Evolutionary conservation across 1,140 invertebrate species (phyloP).

Genomic region (Chionoecetes opilio): DNA sequence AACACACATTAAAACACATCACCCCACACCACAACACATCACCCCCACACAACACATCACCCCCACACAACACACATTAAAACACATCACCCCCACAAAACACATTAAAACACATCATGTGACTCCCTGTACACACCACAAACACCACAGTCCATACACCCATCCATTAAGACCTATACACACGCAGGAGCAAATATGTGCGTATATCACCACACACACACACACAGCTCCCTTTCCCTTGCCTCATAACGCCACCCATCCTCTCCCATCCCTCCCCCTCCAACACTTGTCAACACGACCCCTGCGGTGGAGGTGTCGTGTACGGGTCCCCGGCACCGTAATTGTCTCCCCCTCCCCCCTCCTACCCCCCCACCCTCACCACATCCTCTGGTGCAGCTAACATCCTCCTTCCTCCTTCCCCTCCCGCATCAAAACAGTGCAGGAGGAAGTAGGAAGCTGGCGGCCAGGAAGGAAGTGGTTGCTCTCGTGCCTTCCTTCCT

Average conservation of each 20-base stretch:
- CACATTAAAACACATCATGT: no score
- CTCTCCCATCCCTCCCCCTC: not conserved
- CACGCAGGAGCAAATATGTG: no score
- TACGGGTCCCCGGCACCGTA: not conserved
- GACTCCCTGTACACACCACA: no score
- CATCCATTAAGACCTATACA: no score
- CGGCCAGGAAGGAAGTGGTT: slow-evolving; percentile 74
- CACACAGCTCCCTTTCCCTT: not conserved
- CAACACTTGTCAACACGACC: not conserved
- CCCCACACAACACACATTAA: no score
- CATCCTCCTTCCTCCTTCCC: slow-evolving; percentile 44
- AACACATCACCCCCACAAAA: no score
- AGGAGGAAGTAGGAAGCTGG: slow-evolving; percentile 71
- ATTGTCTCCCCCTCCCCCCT: not conserved
- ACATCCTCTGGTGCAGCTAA: slow-evolving; percentile 55
- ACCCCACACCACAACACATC: no score
- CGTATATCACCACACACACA: no score
- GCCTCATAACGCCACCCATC: not conserved
- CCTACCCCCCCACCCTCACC: slow-evolving; percentile 21
- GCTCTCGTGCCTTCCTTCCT: slow-evolving; percentile 42
- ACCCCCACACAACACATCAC: no score
- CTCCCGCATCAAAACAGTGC: slow-evolving; percentile 20
- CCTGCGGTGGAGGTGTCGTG: slow-evolving; percentile 39
- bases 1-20: no score
- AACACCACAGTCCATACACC: no score